Base-by-base conservation (phyloP, 2,888 invertebrate species). In the Eristalis intricaria region DNA sequence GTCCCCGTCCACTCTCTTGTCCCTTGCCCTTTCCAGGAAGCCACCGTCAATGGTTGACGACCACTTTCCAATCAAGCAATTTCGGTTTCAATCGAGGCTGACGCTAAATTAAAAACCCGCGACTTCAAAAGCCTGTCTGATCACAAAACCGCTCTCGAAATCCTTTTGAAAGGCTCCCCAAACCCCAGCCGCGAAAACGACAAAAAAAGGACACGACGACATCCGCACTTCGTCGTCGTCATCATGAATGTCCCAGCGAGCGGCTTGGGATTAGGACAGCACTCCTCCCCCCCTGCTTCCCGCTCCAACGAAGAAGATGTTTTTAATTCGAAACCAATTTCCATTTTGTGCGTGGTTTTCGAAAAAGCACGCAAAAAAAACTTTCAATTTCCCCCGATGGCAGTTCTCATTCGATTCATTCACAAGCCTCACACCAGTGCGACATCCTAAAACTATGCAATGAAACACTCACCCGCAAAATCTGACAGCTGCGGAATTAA, bases 401-500 rank as follows among this genome's bases (percentile, higher is more conserved):
- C 50, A 19, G 19, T 50, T 50, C 50, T 11, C 50, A 58, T 64
- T 74, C 50, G n/a, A 26, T 26, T 50, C 23, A 7, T 61, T 11
- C 38, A 5, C 32, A 32, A 32, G 10, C 23, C 23, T 8, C 11
- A 8, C 43, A n/a, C 22, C 56, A 10, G 38, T 15, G 61, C 70
- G 2, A 19, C 43, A n/a, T 15, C 65, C 43, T 13, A 0, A 64
- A 77, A 74, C 82, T 82, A 82, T 82, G 82, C 85, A 84, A 65
- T 75, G 75, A 73, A 84, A 84, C 79, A 60, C 68, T 84, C 75
- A 13, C 50, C 87, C 79, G 76, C 84, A 87, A 87, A 87, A 87
- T 87, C 87, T 87, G 87, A 87, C 87, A 87, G 87, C 87, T 87
- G 87, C 80, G 87, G 87, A 87, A 87, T 87, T 87, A 87, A 87